Evolutionary conservation across 2,888 invertebrate species (phyloP), one percentile per base, ranked within the genome.

Genomic region (Cylloceria caligata): DNA sequence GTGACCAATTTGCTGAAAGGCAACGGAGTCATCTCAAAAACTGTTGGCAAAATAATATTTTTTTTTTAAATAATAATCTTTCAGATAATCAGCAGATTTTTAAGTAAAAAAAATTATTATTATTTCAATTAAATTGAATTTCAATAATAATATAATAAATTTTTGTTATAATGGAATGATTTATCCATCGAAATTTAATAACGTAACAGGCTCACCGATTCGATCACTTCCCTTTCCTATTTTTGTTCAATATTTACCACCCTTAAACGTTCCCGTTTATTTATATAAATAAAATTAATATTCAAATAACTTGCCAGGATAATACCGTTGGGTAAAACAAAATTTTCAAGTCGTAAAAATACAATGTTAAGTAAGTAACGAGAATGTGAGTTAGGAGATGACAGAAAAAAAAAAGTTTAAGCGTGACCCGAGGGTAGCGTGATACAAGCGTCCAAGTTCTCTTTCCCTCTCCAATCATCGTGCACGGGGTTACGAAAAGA

Each of bases 341-440:
- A 64, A 39, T 34, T 52, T 34, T 30, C 16, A 65, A 30, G 52
- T 39, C 47, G 52, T 34, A 65, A 65, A 57, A 57, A 55, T 36
- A 75, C 74, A 75, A 67, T 75, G 67, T 47, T 34, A 16, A 57
- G 24, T 30, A 27, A 49, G 55, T 27, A 34, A 57, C 34, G 34
- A 45, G 39, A 52, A 42, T 21, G n/a, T 1, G 5, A 30, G 2
- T 4, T n/a, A 30, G n/a, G n/a, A 19, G 30, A 55, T n/a, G 30
- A 27, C 3, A 16, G 19, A 11, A 27, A 65, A 71, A 34, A 34
- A 39, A 62, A 68, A 52, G 27, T n/a, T 27, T 27, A n/a, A n/a
- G 9, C 27, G 65, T 45, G 16, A 45, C 42, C 16, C 11, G 45
- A 6, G 3, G 34, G 27, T 62, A 77, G 19, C 13, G 30, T 19